Percentiles rank a stretch among this genome's conserved stretches.
phyloP scores from a whole-genome alignment of 2,888 invertebrate species.

The Malthinus flaveolus region DNA sequence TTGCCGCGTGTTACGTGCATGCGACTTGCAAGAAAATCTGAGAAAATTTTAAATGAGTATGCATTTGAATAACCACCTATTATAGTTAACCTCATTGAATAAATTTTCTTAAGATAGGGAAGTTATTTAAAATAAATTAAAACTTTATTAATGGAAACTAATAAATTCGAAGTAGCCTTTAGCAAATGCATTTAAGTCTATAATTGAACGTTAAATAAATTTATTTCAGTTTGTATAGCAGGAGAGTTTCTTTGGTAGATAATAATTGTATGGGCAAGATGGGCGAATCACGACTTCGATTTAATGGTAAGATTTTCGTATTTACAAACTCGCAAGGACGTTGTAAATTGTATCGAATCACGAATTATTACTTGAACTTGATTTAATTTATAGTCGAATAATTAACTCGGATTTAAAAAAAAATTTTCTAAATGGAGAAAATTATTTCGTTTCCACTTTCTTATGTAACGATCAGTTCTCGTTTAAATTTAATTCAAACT shows the following conservation, averaged over 20 bases:
- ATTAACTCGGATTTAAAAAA: too few relatives aligned
- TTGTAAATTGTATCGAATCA: constrained; percentile 20
- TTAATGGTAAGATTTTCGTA: constrained; percentile 22
- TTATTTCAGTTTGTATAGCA: constrained; percentile 14
- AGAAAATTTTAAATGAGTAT: too few relatives aligned
- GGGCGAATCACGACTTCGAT: constrained; percentile 25
- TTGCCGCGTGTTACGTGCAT: too few relatives aligned
- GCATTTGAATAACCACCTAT: too few relatives aligned
- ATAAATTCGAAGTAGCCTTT: constrained; percentile 12
- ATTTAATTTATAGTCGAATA: neutral
- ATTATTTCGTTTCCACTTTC: too few relatives aligned
- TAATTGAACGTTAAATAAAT: constrained; percentile 27
- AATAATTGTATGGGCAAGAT: constrained; percentile 20
- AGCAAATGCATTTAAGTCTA: constrained; percentile 11
- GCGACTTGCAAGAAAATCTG: too few relatives aligned
- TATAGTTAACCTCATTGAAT: too few relatives aligned
- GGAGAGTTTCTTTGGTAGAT: constrained; percentile 8
- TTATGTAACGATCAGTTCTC: too few relatives aligned
- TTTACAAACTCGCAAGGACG: constrained; percentile 19
- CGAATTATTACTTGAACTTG: constrained; percentile 1
- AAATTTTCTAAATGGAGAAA: too few relatives aligned
- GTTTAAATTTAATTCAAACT: too few relatives aligned
- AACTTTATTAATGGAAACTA: too few relatives aligned
- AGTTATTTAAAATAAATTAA: neutral
- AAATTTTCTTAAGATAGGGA: too few relatives aligned